Conservation (phyloP, 2,797 vertebrate species). For the Syncerus caffer region DNA sequence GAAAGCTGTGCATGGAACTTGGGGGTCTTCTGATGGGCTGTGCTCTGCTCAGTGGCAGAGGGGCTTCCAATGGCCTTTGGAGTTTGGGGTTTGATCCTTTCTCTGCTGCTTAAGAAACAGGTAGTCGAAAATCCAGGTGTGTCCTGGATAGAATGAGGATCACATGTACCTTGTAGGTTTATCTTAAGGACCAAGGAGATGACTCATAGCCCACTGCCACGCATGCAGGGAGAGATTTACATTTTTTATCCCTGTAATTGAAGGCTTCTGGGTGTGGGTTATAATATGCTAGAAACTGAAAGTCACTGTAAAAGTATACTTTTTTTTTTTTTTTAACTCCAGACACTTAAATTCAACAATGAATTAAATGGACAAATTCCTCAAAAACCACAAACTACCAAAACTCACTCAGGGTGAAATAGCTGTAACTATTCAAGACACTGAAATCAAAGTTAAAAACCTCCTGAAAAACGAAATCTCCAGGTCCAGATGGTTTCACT, state of each 20-base stretch:
- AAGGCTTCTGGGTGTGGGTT: not conserved
- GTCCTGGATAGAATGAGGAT: not conserved
- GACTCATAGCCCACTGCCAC: not conserved
- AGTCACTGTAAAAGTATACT: not conserved
- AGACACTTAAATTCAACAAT: not conserved
- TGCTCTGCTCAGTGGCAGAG: not conserved
- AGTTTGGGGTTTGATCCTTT: not conserved
- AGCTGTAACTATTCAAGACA: not conserved
- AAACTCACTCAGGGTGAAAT: not conserved
- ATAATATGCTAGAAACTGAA: not conserved
- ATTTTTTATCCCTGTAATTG: not conserved
- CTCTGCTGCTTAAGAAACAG: not conserved
- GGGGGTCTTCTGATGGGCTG: not conserved
- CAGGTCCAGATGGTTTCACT: not conserved
- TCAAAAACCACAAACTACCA: not conserved
- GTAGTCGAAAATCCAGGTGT: not conserved
- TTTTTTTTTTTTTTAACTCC: not conserved
- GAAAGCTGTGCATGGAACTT: not conserved
- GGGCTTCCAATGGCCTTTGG: not conserved
- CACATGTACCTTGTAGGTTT: not conserved
- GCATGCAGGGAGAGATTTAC: too few relatives aligned
- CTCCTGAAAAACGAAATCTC: not conserved
- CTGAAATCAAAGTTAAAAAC: not conserved
- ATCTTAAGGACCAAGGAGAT: not conserved
- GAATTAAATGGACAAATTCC: not conserved